Evolutionary conservation across 1,140 invertebrate genomes (phyloP).

Genomic region (Ruditapes philippinarum): DNA sequence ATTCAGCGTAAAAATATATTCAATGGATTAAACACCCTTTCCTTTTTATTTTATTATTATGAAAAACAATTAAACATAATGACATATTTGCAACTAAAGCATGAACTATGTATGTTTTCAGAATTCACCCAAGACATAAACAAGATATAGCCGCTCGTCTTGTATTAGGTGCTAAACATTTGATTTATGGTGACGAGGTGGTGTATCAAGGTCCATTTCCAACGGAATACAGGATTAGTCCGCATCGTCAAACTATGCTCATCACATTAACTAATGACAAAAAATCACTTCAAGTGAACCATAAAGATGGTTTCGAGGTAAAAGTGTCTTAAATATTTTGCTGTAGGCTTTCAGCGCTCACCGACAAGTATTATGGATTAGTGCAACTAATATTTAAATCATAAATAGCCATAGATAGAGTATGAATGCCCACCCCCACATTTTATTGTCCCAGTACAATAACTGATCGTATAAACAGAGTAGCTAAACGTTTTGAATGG

Average conservation of each 20-base stretch:
- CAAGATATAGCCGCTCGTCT: conserved; percentile 72
- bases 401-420: neutral
- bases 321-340: neutral
- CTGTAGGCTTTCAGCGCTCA: too few relatives aligned
- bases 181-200: conserved; percentile 63
- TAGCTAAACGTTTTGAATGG: neutral
- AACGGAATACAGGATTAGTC: neutral
- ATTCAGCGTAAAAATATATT: too few relatives aligned
- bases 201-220: neutral
- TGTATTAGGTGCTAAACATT: conserved; percentile 54
- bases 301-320: neutral
- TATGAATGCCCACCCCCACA: neutral
- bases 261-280: neutral
- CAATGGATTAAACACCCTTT: too few relatives aligned
- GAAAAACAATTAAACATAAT: too few relatives aligned
- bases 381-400: too few relatives aligned
- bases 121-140: conserved; percentile 75
- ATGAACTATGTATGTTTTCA: conserved; percentile 10
- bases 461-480: neutral
- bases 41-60: too few relatives aligned
- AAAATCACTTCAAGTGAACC: neutral
- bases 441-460: neutral
- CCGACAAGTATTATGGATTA: too few relatives aligned
- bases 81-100: neutral
- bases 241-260: neutral